Conservation (phyloP, 2,113 vertebrate species). For the Spea multiplicata region DNA sequence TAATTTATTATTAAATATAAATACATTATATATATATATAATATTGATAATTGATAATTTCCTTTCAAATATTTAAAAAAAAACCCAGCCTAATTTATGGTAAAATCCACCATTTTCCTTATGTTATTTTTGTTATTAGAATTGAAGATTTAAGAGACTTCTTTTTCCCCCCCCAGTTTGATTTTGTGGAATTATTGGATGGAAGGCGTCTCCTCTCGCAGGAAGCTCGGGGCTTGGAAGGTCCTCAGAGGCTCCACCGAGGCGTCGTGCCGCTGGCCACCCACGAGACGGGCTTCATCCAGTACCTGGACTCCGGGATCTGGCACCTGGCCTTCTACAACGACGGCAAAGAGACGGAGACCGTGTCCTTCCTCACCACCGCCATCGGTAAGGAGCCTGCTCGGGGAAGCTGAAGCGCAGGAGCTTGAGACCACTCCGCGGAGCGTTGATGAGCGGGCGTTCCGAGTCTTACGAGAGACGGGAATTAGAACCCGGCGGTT, state of each 20-base stretch:
- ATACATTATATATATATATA: no score
- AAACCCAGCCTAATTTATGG: no score
- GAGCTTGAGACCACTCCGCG: no score
- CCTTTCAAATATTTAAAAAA: no score
- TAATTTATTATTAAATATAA: no score
- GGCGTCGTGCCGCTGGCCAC: constrained; percentile 76
- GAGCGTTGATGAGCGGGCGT: no score
- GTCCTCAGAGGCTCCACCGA: constrained; percentile 77
- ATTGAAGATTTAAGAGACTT: no score
- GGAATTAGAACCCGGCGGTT: no score
- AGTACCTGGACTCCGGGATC: constrained; percentile 97
- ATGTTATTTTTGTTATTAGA: no score
- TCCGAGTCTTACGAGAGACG: no score
- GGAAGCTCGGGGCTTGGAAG: constrained; percentile 80
- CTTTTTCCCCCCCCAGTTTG: constrained; percentile 77
- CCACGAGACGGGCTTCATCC: constrained; percentile 95
- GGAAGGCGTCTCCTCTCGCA: constrained; percentile 87
- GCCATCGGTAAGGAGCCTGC: constrained; percentile 81
- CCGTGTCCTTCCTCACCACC: constrained; percentile 92
- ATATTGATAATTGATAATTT: no score
- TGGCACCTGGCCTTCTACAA: constrained; percentile 98
- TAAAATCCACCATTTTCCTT: no score
- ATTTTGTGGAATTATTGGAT: constrained; percentile 97
- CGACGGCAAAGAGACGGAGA: constrained; percentile 90
- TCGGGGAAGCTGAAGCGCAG: neutral